phyloP scores from a whole-genome alignment of 2,797 vertebrate species.

The Enteromius viviparus region DNA sequence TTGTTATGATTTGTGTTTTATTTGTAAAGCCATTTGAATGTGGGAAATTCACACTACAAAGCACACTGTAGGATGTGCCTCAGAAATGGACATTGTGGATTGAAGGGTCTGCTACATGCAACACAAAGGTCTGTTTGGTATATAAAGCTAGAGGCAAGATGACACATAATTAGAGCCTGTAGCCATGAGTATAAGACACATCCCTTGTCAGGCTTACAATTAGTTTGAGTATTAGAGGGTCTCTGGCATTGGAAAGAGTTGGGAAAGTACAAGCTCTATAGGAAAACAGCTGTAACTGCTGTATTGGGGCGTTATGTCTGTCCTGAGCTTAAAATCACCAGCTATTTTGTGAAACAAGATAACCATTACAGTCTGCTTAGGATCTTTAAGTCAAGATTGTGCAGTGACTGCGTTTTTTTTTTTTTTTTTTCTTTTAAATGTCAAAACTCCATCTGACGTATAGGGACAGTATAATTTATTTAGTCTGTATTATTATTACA shows the following conservation, averaged over 20 bases:
- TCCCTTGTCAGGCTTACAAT: conserved; percentile 72
- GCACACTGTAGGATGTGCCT: neutral
- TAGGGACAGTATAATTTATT: no score
- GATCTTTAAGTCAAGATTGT: neutral
- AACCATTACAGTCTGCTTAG: conserved; percentile 7
- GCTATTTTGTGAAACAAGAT: neutral
- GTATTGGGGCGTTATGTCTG: conserved; percentile 5
- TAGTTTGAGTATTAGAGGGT: conserved; percentile 73
- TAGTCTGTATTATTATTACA: no score
- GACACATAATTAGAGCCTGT: conserved; percentile 77
- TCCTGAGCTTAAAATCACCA: conserved; percentile 20
- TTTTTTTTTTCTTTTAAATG: no score
- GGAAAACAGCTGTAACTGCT: conserved; percentile 53
- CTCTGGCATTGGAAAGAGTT: conserved; percentile 61
- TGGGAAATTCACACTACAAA: conserved; percentile 1
- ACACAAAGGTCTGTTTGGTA: conserved; percentile 56
- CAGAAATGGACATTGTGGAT: conserved; percentile 33
- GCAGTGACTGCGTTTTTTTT: neutral
- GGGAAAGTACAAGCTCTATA: conserved; percentile 64
- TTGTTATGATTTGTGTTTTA: conserved; percentile 16
- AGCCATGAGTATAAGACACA: conserved; percentile 63
- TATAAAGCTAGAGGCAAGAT: conserved; percentile 64
- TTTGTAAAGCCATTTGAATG: conserved; percentile 14
- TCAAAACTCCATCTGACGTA: no score
- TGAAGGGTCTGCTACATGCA: conserved; percentile 26